phyloP scores from a whole-genome alignment of 1,140 invertebrate genomes.

The Drosophila mayri region DNA sequence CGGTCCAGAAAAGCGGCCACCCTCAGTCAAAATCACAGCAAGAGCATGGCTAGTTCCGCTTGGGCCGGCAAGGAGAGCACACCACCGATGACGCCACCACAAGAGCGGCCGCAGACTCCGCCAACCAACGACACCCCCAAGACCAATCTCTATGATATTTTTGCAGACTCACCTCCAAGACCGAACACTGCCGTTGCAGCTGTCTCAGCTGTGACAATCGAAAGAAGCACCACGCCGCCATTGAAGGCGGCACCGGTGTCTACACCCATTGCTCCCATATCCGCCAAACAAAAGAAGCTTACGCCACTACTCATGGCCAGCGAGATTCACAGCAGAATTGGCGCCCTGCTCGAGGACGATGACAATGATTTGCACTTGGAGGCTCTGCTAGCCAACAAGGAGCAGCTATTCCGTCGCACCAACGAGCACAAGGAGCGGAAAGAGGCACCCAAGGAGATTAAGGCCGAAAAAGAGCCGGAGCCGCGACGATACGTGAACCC shows the following conservation, averaged over 20 bases:
- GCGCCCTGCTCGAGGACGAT: slow-evolving; percentile 72
- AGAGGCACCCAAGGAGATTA: slow-evolving; percentile 38
- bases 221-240: slow-evolving; percentile 68
- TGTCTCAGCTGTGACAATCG: background rate
- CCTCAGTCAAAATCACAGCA: background rate
- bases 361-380: slow-evolving; percentile 71
- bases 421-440: slow-evolving; percentile 58
- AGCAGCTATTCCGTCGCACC: slow-evolving; percentile 57
- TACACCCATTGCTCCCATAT: background rate
- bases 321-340: slow-evolving; percentile 76
- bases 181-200: slow-evolving; percentile 42
- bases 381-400: slow-evolving; percentile 55
- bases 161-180: slow-evolving; percentile 79
- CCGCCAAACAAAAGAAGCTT: slow-evolving; percentile 4
- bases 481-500: slow-evolving; percentile 40
- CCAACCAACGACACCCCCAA: slow-evolving; percentile 12
- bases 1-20: slow-evolving; percentile 3
- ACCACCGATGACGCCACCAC: slow-evolving; percentile 14
- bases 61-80: slow-evolving; percentile 25
- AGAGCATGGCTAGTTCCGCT: background rate
- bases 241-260: background rate
- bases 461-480: background rate
- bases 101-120: background rate
- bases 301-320: slow-evolving; percentile 58
- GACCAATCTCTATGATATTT: slow-evolving; percentile 62